Base-by-base conservation (phyloP, 2,113 vertebrate genomes). In the Odontophorus gujanensis region DNA sequence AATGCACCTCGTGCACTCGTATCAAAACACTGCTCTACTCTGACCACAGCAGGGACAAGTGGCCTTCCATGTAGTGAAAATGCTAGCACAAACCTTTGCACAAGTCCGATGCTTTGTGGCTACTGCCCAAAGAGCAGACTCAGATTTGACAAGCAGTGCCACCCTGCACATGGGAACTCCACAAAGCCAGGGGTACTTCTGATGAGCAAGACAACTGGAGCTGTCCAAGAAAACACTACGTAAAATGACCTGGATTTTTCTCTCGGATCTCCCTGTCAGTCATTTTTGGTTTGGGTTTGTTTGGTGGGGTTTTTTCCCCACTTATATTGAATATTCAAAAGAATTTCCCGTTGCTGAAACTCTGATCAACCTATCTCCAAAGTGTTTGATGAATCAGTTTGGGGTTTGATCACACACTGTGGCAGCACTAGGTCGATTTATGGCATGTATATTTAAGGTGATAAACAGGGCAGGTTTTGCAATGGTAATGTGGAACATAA, bases 1-100 rank as follows among this genome's bases (percentile, higher is more conserved):
- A 83, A 97, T 38, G 71, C 87, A 89, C 82, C 75, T 77, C 74
- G 66, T 93, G 83, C 93, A 82, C 95, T 92, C 96, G 87, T 95
- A 96, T 63, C 24, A 96, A 80, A 81, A 50, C 43, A 28, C 57
- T 84, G 68, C 63, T 53, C 77, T 81, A 5, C 48, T 62, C 45
- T 34, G 45, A 17, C 40, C 38, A 12, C 4, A 63, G 5, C 28
- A 36, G 63, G 65, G 16, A 1, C 7, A 6, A 58, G 10, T 32
- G 28, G 43, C 24, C 28, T 48, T 73, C 81, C 2, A 30, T n/a
- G 92, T 57, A 68, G 32, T 32, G 43, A 55, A 89, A 59, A 90
- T 87, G 75, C 63, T 63, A 15, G 28, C 5, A 50, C 7, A 43
- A 42, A 80, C 22, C 67, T 80, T 71, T 30, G 22, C 2, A 8